Base-by-base conservation (phyloP, 2,888 invertebrate species). In the Drosophila falleni region DNA sequence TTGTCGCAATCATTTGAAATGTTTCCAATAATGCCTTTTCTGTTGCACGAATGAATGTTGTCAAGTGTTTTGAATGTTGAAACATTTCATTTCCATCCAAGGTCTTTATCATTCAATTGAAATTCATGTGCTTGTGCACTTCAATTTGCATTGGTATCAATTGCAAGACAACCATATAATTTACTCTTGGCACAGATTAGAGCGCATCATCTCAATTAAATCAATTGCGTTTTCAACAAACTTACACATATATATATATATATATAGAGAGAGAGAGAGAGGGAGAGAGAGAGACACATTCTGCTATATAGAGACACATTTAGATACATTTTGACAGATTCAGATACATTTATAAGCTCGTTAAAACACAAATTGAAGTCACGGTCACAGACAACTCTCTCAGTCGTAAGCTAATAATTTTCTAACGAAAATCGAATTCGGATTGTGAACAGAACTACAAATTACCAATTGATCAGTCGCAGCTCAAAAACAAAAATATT, bases 191-290 rank as follows among this genome's bases (percentile, higher is more conserved):
- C 67, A 71, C 60, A 49, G 68, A 71, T 76, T 62, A 58, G 58
- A 66, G 65, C 53, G 44, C 64, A 70, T 67, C 76, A 82, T 88
- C 65, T 64, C 82, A 86, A 82, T 86, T 83, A 82, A 88, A 83
- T 85, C 83, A 85, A 76, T 79, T 81, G 72, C 67, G 56, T 68
- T 73, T 51, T 50, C 69, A 54, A 53, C 61, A 55, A 41, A 53
- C 41, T 50, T 33, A 33, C 50, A 53, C 44, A 61, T 15, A 35
- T 15, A n/a, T n/a, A n/a, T n/a, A n/a, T n/a, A n/a, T n/a, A n/a
- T n/a, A n/a, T n/a, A n/a, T n/a, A n/a, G n/a, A n/a, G n/a, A n/a
- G n/a, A n/a, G n/a, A n/a, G n/a, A n/a, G n/a, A n/a, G n/a, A n/a
- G n/a, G n/a, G n/a, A n/a, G n/a, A n/a, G n/a, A n/a, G n/a, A n/a